These are phyloP conservation scores for Mormyrus proboscirostris DNA, from an alignment of 2,797 vertebrate genomes.

Conservation along the genomic window DNA sequence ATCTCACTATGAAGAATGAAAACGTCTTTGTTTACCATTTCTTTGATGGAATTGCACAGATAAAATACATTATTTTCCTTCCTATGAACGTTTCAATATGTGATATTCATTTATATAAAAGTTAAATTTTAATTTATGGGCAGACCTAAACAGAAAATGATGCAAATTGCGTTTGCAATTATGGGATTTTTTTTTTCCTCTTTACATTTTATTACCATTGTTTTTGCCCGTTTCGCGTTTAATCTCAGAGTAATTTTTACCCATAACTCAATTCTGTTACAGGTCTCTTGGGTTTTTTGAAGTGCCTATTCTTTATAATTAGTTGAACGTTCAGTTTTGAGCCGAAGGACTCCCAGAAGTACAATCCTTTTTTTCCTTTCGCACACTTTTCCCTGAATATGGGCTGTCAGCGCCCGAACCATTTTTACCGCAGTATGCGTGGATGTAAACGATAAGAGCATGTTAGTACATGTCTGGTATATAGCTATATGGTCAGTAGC, in stretches of 20 bases:
- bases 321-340: neutral
- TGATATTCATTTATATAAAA: neutral
- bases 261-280: neutral
- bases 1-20: neutral
- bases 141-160: neutral
- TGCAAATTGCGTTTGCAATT: neutral
- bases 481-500: neutral
- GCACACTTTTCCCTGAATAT: neutral
- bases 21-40: neutral
- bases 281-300: neutral
- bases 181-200: neutral
- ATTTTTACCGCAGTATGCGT: neutral
- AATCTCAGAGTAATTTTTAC: neutral
- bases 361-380: neutral
- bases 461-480: neutral
- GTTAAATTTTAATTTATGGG: neutral
- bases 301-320: neutral
- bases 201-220: neutral
- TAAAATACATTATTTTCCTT: neutral
- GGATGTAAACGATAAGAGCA: neutral
- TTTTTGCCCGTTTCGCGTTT: neutral
- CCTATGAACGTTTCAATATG: neutral
- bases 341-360: neutral
- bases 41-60: neutral
- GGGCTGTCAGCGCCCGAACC: neutral